Evolutionary conservation across 2,797 vertebrate genomes (phyloP), one percentile per base, ranked within the genome.

Genomic region (Sebastes trivittatus): DNA sequence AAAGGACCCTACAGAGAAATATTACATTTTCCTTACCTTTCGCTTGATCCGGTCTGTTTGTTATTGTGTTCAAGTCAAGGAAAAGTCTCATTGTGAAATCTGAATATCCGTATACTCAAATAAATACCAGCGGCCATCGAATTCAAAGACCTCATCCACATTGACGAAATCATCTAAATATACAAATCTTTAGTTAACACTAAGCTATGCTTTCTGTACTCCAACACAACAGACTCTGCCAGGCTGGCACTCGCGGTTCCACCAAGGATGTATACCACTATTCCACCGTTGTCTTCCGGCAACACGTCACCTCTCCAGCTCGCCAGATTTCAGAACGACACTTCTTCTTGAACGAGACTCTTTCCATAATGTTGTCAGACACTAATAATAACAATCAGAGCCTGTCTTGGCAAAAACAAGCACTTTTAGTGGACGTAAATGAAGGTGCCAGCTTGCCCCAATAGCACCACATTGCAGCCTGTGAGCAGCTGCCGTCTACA

Each of bases 21-120:
- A 20, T 4, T 2, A 49, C 0, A 1, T 49, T 52, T 52, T 52
- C 4, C 0, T 52, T 0, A 52, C 20, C 20, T n/a, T 52, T 52
- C 18, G 46, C 46, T 52, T 52, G 7, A 10, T n/a, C 18, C 18
- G 4, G 46, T 52, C 16, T 16, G 42, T 18, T 46, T 46, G 6
- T 46, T 46, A 0, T 46, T 0, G 3, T 49, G 7, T 49, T 0
- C 1, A 49, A 49, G 46, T 49, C 6, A 49, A 49, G 46, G 46
- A 49, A 0, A 49, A 49, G 46, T 49, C 18, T 49, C 46, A 8
- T 7, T 52, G 49, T n/a, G 49, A 52, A n/a, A n/a, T 52, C 46
- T 52, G 49, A 52, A 10, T n/a, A n/a, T 22, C 20, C 49, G 18
- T 49, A 49, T 20, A 49, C 46, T 49, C 46, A 20, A 49, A 49